Percentiles rank a stretch among this genome's conserved stretches.
These are phyloP conservation scores for Amia ocellicauda DNA, from an alignment of 2,113 vertebrate species.

Conservation along the genomic window DNA sequence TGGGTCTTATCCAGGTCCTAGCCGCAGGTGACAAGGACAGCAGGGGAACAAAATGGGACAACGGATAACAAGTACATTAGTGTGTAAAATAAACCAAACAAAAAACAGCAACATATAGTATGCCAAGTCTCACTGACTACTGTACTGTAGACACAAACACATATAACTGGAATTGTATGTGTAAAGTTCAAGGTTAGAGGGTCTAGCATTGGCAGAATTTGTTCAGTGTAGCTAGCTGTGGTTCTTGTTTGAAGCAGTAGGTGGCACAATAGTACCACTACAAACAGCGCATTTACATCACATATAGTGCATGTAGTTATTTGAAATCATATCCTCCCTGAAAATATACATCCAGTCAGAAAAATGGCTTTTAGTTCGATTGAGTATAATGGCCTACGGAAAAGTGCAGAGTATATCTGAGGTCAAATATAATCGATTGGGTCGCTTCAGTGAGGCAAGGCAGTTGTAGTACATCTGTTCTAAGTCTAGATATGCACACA, in stretches of 20 bases:
- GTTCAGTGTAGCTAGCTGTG: background rate
- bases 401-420: too few relatives aligned
- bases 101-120: slow-evolving; percentile 56
- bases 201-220: too few relatives aligned
- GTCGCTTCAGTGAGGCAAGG: background rate
- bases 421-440: too few relatives aligned
- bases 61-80: slow-evolving; percentile 60
- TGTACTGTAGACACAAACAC: slow-evolving; percentile 20
- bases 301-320: background rate
- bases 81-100: slow-evolving; percentile 51
- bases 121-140: slow-evolving; percentile 62
- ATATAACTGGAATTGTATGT: too few relatives aligned
- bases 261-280: slow-evolving; percentile 2
- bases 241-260: slow-evolving; percentile 9
- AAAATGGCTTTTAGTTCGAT: too few relatives aligned
- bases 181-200: too few relatives aligned
- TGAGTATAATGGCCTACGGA: too few relatives aligned
- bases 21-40: slow-evolving; percentile 59
- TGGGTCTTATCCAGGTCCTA: slow-evolving; percentile 99
- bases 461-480: background rate
- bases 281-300: background rate
- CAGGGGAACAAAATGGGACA: slow-evolving; percentile 58
- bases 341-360: too few relatives aligned
- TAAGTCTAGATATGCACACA: too few relatives aligned
- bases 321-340: too few relatives aligned